These are phyloP conservation scores for Phaenicophaeus curvirostris DNA, from an alignment of 2,797 vertebrate species.

Conservation along the genomic window DNA sequence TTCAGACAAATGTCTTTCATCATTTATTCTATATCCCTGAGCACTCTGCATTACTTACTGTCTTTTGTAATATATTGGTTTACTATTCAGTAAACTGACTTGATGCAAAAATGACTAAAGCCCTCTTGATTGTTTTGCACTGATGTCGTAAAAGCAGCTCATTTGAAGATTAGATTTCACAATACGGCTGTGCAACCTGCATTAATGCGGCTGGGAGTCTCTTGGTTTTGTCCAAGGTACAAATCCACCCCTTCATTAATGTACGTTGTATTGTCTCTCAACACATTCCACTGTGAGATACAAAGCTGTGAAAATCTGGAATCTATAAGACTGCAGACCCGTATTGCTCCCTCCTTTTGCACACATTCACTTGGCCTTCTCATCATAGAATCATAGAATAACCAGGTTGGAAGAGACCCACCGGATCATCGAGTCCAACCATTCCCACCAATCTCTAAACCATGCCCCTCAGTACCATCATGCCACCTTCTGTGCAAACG, in stretches of 20 bases:
- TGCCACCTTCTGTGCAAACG: not conserved
- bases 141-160: not conserved
- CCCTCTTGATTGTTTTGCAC: not conserved
- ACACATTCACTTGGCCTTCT: not conserved
- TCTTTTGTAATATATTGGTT: conserved; percentile 19
- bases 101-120: not conserved
- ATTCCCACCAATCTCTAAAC: too few relatives aligned
- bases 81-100: not conserved
- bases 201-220: not conserved
- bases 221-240: not conserved
- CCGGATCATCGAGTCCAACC: too few relatives aligned
- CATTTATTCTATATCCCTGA: not conserved
- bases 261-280: not conserved
- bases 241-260: not conserved
- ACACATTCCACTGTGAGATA: not conserved
- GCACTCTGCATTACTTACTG: not conserved
- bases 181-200: accelerated
- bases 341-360: not conserved
- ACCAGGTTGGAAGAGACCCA: too few relatives aligned
- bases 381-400: too few relatives aligned
- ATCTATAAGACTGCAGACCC: not conserved
- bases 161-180: not conserved
- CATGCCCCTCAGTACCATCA: too few relatives aligned
- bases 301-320: not conserved
- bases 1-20: not conserved